phyloP scores from a whole-genome alignment of 1,140 invertebrate genomes.

The Trinorchestia longiramus region DNA sequence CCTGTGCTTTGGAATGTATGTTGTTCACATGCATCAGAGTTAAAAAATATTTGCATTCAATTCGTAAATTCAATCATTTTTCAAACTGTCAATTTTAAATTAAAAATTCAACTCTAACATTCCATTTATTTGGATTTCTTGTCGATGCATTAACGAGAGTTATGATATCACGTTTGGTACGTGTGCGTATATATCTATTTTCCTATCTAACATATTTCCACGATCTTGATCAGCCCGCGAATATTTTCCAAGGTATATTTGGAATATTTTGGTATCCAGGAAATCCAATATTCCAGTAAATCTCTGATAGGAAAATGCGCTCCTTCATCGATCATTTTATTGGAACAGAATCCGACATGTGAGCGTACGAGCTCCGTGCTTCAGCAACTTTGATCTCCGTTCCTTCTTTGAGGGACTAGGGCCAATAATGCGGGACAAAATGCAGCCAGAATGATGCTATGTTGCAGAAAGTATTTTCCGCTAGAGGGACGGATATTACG shows the following conservation, averaged over 20 bases:
- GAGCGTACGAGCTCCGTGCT: not conserved
- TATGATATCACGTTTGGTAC: no score
- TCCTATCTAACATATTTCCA: not conserved
- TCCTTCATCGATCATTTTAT: constrained; percentile 23
- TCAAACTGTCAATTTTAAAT: no score
- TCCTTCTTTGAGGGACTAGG: not conserved
- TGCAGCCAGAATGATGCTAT: not conserved
- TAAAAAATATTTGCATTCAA: no score
- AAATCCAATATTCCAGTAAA: not conserved
- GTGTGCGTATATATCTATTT: not conserved
- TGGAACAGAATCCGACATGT: not conserved
- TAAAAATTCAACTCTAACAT: no score
- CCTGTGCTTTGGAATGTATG: no score
- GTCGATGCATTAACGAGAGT: no score
- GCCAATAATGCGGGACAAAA: not conserved
- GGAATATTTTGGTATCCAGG: not conserved
- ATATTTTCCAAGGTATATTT: not conserved
- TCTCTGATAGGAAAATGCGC: not conserved
- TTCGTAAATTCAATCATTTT: no score
- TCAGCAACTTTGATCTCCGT: constrained; percentile 30
- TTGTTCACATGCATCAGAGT: no score
- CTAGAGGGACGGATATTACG: not conserved
- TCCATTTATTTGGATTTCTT: no score
- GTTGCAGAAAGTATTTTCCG: not conserved
- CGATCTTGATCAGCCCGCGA: not conserved